phyloP scores from a whole-genome alignment of 2,797 vertebrate genomes.

The Amblyopsis hoosieri region DNA sequence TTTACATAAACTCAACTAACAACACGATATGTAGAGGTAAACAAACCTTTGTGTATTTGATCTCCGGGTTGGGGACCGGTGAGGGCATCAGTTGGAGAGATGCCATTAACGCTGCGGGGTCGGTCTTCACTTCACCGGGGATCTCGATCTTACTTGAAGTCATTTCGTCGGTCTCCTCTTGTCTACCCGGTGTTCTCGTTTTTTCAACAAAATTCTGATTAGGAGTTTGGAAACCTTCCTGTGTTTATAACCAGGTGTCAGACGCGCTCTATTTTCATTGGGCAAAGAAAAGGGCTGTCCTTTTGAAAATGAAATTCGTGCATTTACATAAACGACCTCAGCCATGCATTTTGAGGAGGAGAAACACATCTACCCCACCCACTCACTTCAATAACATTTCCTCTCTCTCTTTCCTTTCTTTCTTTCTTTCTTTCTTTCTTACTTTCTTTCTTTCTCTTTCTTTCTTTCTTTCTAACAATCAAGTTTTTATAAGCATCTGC shows the following conservation, averaged over 20 bases:
- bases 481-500: too few relatives aligned
- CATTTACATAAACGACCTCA: constrained; percentile 84
- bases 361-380: constrained; percentile 67
- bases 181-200: constrained; percentile 43
- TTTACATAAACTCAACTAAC: background rate
- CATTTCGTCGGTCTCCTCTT: constrained; percentile 76
- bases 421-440: too few relatives aligned
- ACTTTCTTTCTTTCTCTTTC: too few relatives aligned
- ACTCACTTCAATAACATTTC: constrained; percentile 24
- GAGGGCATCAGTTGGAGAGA: constrained; percentile 95
- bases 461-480: too few relatives aligned
- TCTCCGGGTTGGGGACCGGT: constrained; percentile 93
- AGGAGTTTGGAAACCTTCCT: constrained; percentile 79
- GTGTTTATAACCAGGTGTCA: constrained; percentile 99
- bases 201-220: constrained; percentile 66
- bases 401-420: background rate
- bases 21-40: background rate
- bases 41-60: constrained; percentile 95
- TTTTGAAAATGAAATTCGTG: constrained; percentile 80
- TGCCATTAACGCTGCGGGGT: constrained; percentile 94
- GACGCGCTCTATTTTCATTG: constrained; percentile 90
- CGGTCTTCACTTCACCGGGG: constrained; percentile 92
- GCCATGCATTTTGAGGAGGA: constrained; percentile 69
- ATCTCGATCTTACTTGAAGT: constrained; percentile 95
- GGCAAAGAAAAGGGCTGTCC: constrained; percentile 88